A percentile compares a stretch with the other conserved stretches of the same genome.
Evolutionary conservation across 2,888 invertebrate genomes (phyloP).

Genomic region (Poecilobothrus nobilitatus): DNA sequence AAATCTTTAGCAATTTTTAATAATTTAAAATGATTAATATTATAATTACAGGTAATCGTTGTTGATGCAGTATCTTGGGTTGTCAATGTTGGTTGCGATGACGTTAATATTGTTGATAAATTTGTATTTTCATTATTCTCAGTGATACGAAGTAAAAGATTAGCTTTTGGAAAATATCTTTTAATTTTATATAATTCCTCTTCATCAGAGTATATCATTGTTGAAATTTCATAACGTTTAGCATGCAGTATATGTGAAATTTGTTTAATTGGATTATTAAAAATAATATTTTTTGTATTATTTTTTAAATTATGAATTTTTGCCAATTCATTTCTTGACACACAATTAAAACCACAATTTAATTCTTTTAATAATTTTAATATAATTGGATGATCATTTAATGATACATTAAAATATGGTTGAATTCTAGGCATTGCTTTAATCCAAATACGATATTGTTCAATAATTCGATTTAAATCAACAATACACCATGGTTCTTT

Average conservation of each 20-base stretch:
- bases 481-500: slow-evolving; percentile 90
- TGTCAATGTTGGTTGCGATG: too few relatives aligned
- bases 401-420: slow-evolving; percentile 88
- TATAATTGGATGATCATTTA: slow-evolving; percentile 81
- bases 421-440: slow-evolving; percentile 75
- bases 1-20: neutral
- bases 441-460: slow-evolving; percentile 75
- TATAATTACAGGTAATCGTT: neutral
- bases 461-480: slow-evolving; percentile 77
- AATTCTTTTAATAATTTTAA: slow-evolving; percentile 77
- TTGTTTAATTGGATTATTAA: slow-evolving; percentile 93
- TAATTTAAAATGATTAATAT: neutral
- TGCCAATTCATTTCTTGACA: slow-evolving; percentile 71
- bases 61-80: too few relatives aligned
- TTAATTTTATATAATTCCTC: slow-evolving; percentile 80
- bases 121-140: neutral
- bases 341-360: slow-evolving; percentile 94
- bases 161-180: slow-evolving; percentile 53
- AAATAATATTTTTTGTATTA: slow-evolving; percentile 65
- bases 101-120: too few relatives aligned
- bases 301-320: slow-evolving; percentile 42
- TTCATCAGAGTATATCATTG: slow-evolving; percentile 88
- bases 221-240: slow-evolving; percentile 58
- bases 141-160: neutral
- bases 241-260: slow-evolving; percentile 81